These are phyloP conservation scores for Rhagonycha lutea DNA, from an alignment of 2,888 invertebrate genomes.

Conservation along the genomic window DNA sequence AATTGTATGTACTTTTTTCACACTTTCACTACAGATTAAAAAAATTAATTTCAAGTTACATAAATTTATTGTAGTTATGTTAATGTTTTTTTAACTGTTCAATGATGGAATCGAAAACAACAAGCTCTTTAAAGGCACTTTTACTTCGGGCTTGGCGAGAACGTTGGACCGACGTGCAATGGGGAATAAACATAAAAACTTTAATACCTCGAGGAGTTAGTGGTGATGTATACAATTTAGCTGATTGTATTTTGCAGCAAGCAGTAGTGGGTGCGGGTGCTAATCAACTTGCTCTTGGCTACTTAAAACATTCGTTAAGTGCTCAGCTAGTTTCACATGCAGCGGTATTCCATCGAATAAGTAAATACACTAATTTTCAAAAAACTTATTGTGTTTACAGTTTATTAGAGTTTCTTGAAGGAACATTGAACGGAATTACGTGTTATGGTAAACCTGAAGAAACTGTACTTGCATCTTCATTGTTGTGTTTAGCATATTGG, in stretches of 20 bases:
- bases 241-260: conserved; percentile 92
- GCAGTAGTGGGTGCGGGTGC: conserved; percentile 92
- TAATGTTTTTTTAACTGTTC: background rate
- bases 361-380: conserved; percentile 80
- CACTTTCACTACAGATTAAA: background rate
- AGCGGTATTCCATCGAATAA: conserved; percentile 84
- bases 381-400: conserved; percentile 88
- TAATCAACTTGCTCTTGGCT: conserved; percentile 88
- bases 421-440: conserved; percentile 63
- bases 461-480: conserved; percentile 78
- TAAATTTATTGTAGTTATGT: background rate
- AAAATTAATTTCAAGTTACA: background rate
- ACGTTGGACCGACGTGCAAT: conserved; percentile 92
- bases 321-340: conserved; percentile 91
- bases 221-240: conserved; percentile 90
- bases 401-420: conserved; percentile 82
- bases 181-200: conserved; percentile 96
- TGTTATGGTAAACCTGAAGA: conserved; percentile 87
- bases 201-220: conserved; percentile 86
- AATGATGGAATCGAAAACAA: conserved; percentile 77
- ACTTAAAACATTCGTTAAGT: conserved; percentile 88
- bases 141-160: conserved; percentile 91
- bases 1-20: background rate
- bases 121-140: conserved; percentile 78
- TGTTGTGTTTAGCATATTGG: conserved; percentile 84